Evolutionary conservation across 2,888 invertebrate genomes (phyloP), one percentile per base, ranked within the genome.

Genomic region (Smittia aterrima): DNA sequence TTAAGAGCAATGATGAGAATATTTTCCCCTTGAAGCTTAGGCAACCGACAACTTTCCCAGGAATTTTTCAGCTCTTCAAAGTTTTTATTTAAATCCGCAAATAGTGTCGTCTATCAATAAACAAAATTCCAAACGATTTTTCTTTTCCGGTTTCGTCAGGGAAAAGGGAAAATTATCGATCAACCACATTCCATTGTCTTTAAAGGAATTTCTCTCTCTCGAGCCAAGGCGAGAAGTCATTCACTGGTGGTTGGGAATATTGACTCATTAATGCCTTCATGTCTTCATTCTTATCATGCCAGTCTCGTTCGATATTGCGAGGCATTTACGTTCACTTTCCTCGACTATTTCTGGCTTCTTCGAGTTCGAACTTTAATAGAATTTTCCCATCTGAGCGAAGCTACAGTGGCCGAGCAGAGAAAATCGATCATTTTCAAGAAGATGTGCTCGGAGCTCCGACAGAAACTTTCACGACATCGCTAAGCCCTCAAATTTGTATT

Each of bases 281-380:
- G 32, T 32, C 32, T 32, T 32, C 62, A 62, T 72, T 62, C 25
- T 71, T 62, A 62, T 3, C 72, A 72, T 72, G 58, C 72, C 62
- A 72, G 72, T 62, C 72, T 72, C 72, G 72, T 62, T 58, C 32
- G 22, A 9, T 47, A 54, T 54, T 24, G 18, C 24, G 38, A 54
- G 70, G 32, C 25, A 53, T 54, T 71, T 62, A 62, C 71, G 72
- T 72, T 72, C 72, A 72, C 72, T 72, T 72, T 72, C 58, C 27
- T 47, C n/a, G 47, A 47, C 47, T 47, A 47, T 47, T n/a, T 47
- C n/a, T 47, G 47, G 11, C 18, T 66, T 3, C 22, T 9, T 22
- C 16, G 40, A 32, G 22, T 47, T 66, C 18, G 32, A 25, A 16
- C 66, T 24, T 47, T 32, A 66, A 66, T 66, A 32, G 13, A 66